Base-by-base conservation (phyloP, 2,888 invertebrate species). In the Cremastinae sp. region DNA sequence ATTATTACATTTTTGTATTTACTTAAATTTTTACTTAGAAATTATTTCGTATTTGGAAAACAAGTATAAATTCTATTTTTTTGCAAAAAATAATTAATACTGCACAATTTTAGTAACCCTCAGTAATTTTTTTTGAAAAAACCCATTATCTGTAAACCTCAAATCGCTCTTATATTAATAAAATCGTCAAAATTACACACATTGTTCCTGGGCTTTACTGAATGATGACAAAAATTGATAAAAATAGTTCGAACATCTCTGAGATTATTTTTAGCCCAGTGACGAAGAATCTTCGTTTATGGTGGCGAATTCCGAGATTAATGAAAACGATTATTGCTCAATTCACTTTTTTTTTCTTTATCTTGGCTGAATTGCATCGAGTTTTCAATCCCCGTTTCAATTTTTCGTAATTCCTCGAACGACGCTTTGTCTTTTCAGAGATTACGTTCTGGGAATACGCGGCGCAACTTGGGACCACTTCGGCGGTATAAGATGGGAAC, bases 401-500 rank as follows among this genome's bases (percentile, higher is more conserved):
- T 61, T 20, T 53, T 43, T 34, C 41, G 18, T 75, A 68, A 3
- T 28, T 3, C 28, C 28, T 28, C 28, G 5, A 28, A 28, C 28
- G 5, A 28, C 2, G 28, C 28, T 3, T 28, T 28, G 28, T 80
- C 38, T 80, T 22, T 70, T 82, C 90, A 96, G 96, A 84, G 92
- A 94, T 82, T 93, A 95, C 84, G 96, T 96, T 7, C 90, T 97
- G 34, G 95, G 96, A 41, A 91, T 95, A 77, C 93, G 94, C 0
- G 93, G 93, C 7, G 93, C 96, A 1, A 91, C 92, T 0, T 94
- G 94, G 94, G 93, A 95, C 59, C 92, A 95, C 82, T 94, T 95
- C 88, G 97, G 97, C 0, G 88, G 90, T 0, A 91, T 97, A 16
- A 93, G 95, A 80, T 96, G 96, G 95, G 95, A 96, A 87, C 90